phyloP scores from a whole-genome alignment of 2,113 vertebrate genomes.

The Datnioides undecimradiatus region DNA sequence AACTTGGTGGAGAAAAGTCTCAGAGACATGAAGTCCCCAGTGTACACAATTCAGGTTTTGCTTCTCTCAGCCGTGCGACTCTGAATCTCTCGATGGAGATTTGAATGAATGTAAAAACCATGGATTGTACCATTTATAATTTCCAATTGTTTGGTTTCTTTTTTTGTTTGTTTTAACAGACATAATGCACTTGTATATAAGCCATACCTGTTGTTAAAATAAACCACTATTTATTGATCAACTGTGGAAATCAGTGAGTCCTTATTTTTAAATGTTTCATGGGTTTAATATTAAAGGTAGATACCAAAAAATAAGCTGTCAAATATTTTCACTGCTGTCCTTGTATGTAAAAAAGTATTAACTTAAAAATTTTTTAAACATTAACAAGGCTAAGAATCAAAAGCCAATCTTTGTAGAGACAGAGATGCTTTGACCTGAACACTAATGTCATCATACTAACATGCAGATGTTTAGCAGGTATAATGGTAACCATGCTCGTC shows the following conservation, averaged over 20 bases:
- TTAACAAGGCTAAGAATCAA: neutral
- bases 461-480: neutral
- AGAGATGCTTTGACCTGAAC: neutral
- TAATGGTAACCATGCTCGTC: neutral
- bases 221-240: conserved; percentile 87
- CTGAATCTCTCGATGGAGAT: conserved; percentile 58
- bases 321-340: neutral
- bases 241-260: conserved; percentile 14
- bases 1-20: conserved; percentile 28
- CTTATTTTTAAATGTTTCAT: conserved; percentile 5
- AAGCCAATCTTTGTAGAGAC: neutral
- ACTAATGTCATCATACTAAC: neutral
- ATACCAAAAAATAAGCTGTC: neutral
- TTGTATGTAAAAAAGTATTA: neutral
- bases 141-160: conserved; percentile 73
- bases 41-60: conserved; percentile 72
- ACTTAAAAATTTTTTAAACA: no score
- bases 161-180: conserved; percentile 78
- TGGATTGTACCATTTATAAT: conserved; percentile 76
- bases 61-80: conserved; percentile 60
- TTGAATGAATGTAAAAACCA: conserved; percentile 82
- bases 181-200: conserved; percentile 86
- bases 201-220: conserved; percentile 85
- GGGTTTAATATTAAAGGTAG: neutral
- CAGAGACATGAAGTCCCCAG: conserved; percentile 41